phyloP scores from a whole-genome alignment of 2,888 invertebrate genomes.

The Brachypterus glaber region DNA sequence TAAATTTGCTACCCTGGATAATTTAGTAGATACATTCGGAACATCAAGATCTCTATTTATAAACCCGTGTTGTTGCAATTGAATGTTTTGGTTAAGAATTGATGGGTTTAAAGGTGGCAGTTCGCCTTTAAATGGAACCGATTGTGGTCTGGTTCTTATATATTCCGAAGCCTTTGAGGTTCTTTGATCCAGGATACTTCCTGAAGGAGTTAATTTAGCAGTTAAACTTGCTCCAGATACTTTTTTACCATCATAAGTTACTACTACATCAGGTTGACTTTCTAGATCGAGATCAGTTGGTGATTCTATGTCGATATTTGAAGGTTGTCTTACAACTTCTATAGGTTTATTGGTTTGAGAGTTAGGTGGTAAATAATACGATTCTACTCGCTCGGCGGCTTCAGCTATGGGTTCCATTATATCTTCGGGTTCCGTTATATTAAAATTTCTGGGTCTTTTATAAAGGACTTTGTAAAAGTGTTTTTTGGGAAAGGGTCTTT shows the following conservation, averaged over 20 bases:
- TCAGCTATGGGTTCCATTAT: slow-evolving; percentile 46
- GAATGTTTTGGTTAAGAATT: slow-evolving; percentile 9
- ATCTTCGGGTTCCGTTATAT: slow-evolving; percentile 7
- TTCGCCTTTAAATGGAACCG: slow-evolving; percentile 64
- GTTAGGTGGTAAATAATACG: slow-evolving; percentile 65
- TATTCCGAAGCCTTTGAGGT: slow-evolving; percentile 49
- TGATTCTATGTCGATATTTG: slow-evolving; percentile 41
- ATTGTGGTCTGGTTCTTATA: slow-evolving; percentile 58
- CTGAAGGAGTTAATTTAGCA: slow-evolving; percentile 31
- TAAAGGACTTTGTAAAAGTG: slow-evolving; percentile 22
- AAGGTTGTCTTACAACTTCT: slow-evolving; percentile 25
- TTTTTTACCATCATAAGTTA: slow-evolving; percentile 68
- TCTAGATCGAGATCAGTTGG: slow-evolving; percentile 27
- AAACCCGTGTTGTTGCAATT: slow-evolving; percentile 19
- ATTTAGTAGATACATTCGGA: slow-evolving; percentile 36
- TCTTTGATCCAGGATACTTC: slow-evolving; percentile 28
- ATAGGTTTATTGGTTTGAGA: slow-evolving; percentile 39
- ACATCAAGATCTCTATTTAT: slow-evolving; percentile 34
- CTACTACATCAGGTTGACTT: slow-evolving; percentile 49
- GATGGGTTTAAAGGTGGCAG: slow-evolving; percentile 49
- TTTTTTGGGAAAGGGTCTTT: slow-evolving; percentile 34
- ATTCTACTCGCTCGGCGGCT: slow-evolving; percentile 61
- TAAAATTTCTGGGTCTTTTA: slow-evolving; percentile 20
- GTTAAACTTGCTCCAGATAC: slow-evolving; percentile 58
- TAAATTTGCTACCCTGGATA: slow-evolving; percentile 37